Evolutionary conservation across 2,113 vertebrate genomes (phyloP).

Genomic region (Alethe diademata): DNA sequence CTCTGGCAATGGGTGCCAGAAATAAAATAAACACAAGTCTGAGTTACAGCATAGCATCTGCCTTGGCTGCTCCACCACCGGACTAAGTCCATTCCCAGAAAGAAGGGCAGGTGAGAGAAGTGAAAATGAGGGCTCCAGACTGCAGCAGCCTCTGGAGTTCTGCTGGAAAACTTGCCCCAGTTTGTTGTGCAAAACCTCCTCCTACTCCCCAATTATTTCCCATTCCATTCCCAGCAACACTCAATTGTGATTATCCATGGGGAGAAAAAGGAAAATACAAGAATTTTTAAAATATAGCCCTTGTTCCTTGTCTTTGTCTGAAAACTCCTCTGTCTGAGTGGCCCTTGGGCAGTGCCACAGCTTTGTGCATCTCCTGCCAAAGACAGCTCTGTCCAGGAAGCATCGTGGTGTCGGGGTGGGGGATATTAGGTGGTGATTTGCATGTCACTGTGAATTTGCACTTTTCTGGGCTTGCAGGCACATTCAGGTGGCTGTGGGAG

Average conservation of each 20-base stretch:
- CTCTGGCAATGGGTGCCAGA: background rate
- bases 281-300: background rate
- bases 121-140: background rate
- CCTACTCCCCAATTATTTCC: background rate
- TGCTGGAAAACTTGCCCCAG: background rate
- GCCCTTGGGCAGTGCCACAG: background rate
- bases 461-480: background rate
- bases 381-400: background rate
- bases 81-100: background rate
- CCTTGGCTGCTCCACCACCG: background rate
- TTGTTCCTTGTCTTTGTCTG: background rate
- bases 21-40: background rate
- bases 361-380: background rate
- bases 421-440: background rate
- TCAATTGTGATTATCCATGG: accelerated
- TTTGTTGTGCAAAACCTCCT: background rate
- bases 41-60: background rate
- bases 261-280: accelerated
- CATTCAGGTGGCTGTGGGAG: background rate
- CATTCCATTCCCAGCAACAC: background rate
- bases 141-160: background rate
- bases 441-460: background rate
- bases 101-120: background rate
- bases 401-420: accelerated
- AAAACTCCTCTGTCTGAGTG: background rate